Conservation (phyloP, 2,113 vertebrate species). For the Protomyctophum bolini region DNA sequence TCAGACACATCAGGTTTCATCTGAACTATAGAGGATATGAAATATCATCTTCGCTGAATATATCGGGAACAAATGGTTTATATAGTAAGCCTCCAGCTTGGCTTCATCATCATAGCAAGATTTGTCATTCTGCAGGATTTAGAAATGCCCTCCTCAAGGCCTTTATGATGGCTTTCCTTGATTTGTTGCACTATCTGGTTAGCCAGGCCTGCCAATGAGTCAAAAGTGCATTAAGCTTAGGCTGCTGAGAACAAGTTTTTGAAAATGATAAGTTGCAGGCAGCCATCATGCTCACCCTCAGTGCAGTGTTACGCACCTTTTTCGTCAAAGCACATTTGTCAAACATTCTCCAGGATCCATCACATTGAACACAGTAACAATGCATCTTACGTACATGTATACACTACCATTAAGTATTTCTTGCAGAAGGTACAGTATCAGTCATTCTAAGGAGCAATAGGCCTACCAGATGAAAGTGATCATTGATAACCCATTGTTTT, state of each 20-base stretch:
- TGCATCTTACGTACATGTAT: too few species aligned
- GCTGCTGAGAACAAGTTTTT: conserved; percentile 18
- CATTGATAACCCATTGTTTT: conserved; percentile 51
- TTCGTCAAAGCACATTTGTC: conserved; percentile 4
- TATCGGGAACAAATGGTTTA: conserved; percentile 59
- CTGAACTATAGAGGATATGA: conserved; percentile 24
- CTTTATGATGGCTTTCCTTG: conserved; percentile 43
- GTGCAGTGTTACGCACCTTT: background rate
- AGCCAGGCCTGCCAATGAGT: conserved; percentile 22
- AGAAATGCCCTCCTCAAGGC: conserved; percentile 42
- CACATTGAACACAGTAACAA: too few species aligned
- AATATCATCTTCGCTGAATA: conserved; percentile 36
- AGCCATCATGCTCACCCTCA: background rate
- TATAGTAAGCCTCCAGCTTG: conserved; percentile 25
- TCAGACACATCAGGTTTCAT: conserved; percentile 26
- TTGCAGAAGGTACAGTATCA: conserved; percentile 31
- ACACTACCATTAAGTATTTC: background rate
- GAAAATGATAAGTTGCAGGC: conserved; percentile 25
- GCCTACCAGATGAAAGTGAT: conserved; percentile 55
- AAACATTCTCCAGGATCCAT: background rate
- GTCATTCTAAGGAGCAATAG: conserved; percentile 41
- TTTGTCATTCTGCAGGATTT: conserved; percentile 57
- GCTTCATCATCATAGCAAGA: conserved; percentile 34
- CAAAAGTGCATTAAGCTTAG: conserved; percentile 8
- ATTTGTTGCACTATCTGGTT: conserved; percentile 47